Conservation (phyloP, 92 coral and sea anemone species). For the Micromussa lordhowensis region DNA sequence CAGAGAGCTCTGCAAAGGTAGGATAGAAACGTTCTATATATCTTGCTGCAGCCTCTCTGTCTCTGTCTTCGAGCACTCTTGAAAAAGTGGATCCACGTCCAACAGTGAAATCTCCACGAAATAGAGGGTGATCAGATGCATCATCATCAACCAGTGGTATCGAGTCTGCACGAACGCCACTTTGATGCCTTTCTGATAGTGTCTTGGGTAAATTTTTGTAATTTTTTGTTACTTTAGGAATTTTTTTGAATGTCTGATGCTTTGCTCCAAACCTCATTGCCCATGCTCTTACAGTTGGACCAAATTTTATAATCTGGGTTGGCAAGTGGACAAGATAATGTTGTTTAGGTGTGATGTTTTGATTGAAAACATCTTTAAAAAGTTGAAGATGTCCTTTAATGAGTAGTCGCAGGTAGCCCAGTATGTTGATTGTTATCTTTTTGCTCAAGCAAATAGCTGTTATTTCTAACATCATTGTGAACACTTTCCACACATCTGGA, state of each 20-base stretch:
- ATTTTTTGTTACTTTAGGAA: background rate
- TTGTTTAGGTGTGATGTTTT: slow-evolving; percentile 3
- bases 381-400: slow-evolving; percentile 10
- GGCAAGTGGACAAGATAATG: slow-evolving; percentile 7
- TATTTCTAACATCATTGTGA: background rate
- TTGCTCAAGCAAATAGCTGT: slow-evolving; percentile 9
- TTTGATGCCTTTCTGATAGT: background rate
- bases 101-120: background rate
- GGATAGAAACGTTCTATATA: no score
- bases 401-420: slow-evolving; percentile 3
- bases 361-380: background rate
- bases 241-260: slow-evolving; percentile 6
- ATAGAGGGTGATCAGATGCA: background rate
- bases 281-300: slow-evolving; percentile 4
- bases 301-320: slow-evolving; percentile 1
- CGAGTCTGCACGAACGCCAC: slow-evolving; percentile 9
- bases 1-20: slow-evolving; percentile 10
- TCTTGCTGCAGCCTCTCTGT: no score
- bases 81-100: no score
- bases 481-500: background rate
- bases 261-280: slow-evolving; percentile 19
- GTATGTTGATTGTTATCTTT: slow-evolving; percentile 8
- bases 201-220: background rate
- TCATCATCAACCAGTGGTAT: background rate
- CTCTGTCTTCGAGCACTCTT: no score